These are phyloP conservation scores for Elymnias hypermnestra DNA, from an alignment of 1,140 invertebrate genomes.

Conservation along the genomic window DNA sequence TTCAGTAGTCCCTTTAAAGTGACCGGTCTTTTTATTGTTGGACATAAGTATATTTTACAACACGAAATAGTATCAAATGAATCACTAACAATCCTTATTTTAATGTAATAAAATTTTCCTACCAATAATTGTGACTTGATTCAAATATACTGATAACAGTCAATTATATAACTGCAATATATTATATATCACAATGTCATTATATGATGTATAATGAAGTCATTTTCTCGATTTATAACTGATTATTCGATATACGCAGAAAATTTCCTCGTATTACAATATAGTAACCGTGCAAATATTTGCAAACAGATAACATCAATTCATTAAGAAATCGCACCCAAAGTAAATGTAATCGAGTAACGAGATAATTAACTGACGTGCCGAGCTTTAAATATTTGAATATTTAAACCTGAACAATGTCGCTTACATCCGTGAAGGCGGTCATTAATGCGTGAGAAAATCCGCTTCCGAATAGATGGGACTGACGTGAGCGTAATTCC, in stretches of 20 bases:
- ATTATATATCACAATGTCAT: slow-evolving; percentile 8
- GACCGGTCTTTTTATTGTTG: no score
- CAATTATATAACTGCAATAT: neutral
- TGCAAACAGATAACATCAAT: neutral
- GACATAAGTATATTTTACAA: no score
- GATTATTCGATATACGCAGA: slow-evolving; percentile 7
- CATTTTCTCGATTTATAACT: slow-evolving; percentile 8
- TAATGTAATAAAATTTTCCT: no score
- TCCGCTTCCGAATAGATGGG: slow-evolving; percentile 37
- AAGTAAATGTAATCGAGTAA: neutral
- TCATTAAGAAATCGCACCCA: slow-evolving; percentile 7
- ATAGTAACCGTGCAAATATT: slow-evolving; percentile 8
- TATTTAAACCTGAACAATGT: slow-evolving; percentile 32
- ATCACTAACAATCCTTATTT: no score
- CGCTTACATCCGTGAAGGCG: slow-evolving; percentile 38
- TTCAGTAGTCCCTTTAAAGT: no score
- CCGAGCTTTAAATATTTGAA: slow-evolving; percentile 25
- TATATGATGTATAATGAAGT: no score
- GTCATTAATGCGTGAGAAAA: slow-evolving; percentile 56
- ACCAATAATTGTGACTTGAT: no score
- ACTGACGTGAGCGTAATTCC: slow-evolving; percentile 52
- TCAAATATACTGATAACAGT: neutral
- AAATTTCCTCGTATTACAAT: slow-evolving; percentile 3
- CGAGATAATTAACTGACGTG: slow-evolving; percentile 1
- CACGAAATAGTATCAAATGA: no score